A percentile compares a stretch with the other conserved stretches of the same genome.
These are phyloP conservation scores for Sylvicapra grimmia DNA, from an alignment of 2,113 vertebrate genomes.

Conservation along the genomic window DNA sequence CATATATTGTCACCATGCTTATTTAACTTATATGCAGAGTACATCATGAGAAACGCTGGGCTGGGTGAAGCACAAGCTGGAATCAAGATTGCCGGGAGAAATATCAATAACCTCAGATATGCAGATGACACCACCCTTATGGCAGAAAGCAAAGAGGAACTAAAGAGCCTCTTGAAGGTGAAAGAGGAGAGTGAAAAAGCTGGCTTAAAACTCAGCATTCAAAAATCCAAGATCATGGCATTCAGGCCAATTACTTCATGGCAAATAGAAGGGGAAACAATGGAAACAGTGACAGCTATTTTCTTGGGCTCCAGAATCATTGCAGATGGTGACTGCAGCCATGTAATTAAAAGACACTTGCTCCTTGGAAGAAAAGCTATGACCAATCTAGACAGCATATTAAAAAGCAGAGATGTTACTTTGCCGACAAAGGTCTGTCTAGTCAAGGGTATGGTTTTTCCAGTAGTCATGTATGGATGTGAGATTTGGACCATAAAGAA, in stretches of 20 bases:
- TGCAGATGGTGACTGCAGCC: neutral
- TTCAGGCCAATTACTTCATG: neutral
- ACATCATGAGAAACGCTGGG: neutral
- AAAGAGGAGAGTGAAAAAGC: neutral
- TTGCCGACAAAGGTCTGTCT: rapidly evolving
- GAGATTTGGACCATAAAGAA: neutral
- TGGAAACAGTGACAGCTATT: neutral
- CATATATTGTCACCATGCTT: neutral
- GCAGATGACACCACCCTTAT: neutral
- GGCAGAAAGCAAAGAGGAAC: neutral
- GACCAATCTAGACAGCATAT: neutral
- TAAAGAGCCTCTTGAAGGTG: neutral
- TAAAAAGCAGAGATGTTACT: neutral
- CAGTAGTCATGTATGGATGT: neutral
- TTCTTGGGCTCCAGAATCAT: neutral
- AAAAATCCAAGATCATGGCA: neutral
- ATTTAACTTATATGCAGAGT: neutral
- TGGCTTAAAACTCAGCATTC: neutral
- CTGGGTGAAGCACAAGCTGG: neutral
- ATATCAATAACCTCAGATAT: neutral
- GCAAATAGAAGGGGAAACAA: neutral
- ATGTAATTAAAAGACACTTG: neutral
- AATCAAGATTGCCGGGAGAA: neutral
- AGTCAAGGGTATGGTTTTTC: neutral
- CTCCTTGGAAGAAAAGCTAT: neutral